Percentiles rank a stretch among this genome's conserved stretches.
These are phyloP conservation scores for Cottoperca gobio DNA, from an alignment of 2,797 vertebrate species.

Conservation along the genomic window DNA sequence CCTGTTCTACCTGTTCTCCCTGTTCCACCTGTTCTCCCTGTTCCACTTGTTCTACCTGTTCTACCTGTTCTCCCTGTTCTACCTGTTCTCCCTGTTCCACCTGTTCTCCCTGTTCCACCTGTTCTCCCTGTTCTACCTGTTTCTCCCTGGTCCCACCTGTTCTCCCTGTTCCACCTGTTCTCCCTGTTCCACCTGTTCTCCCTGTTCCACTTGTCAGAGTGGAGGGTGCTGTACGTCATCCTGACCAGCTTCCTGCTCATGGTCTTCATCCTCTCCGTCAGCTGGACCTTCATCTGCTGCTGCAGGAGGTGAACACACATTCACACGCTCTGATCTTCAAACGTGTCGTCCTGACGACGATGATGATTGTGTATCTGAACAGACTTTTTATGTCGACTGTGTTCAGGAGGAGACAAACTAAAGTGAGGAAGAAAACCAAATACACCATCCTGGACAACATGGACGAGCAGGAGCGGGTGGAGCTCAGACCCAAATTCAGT, in stretches of 20 bases:
- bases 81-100: too few species aligned
- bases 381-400: slow-evolving; percentile 14
- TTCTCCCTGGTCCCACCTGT: too few species aligned
- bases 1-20: too few species aligned
- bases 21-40: too few species aligned
- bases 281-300: slow-evolving; percentile 90
- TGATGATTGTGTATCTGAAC: neutral
- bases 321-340: too few species aligned
- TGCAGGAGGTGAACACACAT: slow-evolving; percentile 87
- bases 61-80: too few species aligned
- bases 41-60: too few species aligned
- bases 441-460: slow-evolving; percentile 94
- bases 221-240: slow-evolving; percentile 90
- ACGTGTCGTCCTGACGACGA: too few species aligned
- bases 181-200: too few species aligned
- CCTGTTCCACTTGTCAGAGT: slow-evolving; percentile 81
- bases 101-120: too few species aligned
- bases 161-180: too few species aligned
- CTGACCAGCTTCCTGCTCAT: slow-evolving; percentile 83
- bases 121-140: too few species aligned
- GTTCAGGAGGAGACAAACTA: slow-evolving; percentile 87
- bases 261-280: slow-evolving; percentile 79
- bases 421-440: slow-evolving; percentile 91
- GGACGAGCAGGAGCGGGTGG: slow-evolving; percentile 94
- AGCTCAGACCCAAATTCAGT: slow-evolving; percentile 92